Conservation (phyloP, 2,888 invertebrate genomes). For the Synanthedon tipuliformis region DNA sequence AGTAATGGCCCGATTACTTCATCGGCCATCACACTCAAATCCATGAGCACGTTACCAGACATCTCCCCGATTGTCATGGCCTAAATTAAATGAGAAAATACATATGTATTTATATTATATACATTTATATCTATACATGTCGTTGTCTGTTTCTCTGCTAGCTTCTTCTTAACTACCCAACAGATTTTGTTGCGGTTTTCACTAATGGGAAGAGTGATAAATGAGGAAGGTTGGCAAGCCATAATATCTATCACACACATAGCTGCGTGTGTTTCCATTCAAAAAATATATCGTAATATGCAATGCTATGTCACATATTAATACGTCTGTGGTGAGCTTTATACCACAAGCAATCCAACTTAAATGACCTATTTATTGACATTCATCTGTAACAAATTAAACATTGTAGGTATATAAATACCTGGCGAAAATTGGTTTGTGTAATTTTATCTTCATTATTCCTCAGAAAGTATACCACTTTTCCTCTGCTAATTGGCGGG, state of each 20-base stretch:
- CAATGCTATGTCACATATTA: too few species aligned
- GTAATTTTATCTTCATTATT: constrained; percentile 72
- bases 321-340: too few species aligned
- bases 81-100: constrained; percentile 18
- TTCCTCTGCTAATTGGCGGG: constrained; percentile 71
- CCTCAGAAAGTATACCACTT: constrained; percentile 83
- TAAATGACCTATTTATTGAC: too few species aligned
- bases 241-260: too few species aligned
- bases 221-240: too few species aligned
- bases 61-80: constrained; percentile 77
- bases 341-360: too few species aligned
- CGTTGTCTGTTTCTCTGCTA: too few species aligned
- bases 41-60: constrained; percentile 77
- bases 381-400: background rate
- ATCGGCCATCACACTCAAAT: constrained; percentile 76
- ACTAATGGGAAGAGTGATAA: too few species aligned
- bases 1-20: constrained; percentile 80
- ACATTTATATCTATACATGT: background rate
- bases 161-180: too few species aligned
- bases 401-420: constrained; percentile 9
- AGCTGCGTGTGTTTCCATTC: too few species aligned
- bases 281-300: too few species aligned
- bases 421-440: constrained; percentile 63
- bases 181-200: too few species aligned
- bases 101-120: background rate